These are phyloP conservation scores for Drosophila neocordata DNA, from an alignment of 1,140 invertebrate genomes.

Conservation along the genomic window DNA sequence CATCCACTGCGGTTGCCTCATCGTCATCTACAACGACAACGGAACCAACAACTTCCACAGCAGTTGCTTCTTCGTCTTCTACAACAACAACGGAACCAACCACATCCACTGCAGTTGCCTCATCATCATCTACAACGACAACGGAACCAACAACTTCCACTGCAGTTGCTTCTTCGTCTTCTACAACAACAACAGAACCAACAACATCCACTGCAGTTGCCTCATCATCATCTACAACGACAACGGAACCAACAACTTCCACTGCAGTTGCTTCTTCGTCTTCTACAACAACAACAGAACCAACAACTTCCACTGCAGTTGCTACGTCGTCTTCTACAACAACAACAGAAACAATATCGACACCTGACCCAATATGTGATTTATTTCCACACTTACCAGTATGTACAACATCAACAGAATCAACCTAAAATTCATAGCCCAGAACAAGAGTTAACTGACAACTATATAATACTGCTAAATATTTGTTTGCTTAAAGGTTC, in stretches of 20 bases:
- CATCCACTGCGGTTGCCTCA: background rate
- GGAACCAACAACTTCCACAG: background rate
- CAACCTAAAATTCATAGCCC: too few relatives aligned
- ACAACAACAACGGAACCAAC: background rate
- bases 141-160: background rate
- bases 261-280: background rate
- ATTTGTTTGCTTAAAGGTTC: too few relatives aligned
- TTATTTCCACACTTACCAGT: background rate
- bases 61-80: background rate
- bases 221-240: background rate
- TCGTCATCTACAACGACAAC: background rate
- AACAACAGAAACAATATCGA: background rate
- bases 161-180: background rate
- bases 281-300: background rate
- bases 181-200: background rate
- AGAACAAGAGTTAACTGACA: too few relatives aligned
- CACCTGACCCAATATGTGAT: background rate
- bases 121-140: background rate
- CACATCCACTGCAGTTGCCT: background rate
- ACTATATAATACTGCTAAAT: too few relatives aligned
- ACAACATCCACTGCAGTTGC: background rate
- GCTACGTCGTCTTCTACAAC: background rate
- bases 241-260: background rate
- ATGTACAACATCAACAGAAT: slow-evolving; percentile 1
- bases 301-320: background rate